These are phyloP conservation scores for Mastomys coucha DNA, from an alignment of 2,113 vertebrate species.

Conservation along the genomic window DNA sequence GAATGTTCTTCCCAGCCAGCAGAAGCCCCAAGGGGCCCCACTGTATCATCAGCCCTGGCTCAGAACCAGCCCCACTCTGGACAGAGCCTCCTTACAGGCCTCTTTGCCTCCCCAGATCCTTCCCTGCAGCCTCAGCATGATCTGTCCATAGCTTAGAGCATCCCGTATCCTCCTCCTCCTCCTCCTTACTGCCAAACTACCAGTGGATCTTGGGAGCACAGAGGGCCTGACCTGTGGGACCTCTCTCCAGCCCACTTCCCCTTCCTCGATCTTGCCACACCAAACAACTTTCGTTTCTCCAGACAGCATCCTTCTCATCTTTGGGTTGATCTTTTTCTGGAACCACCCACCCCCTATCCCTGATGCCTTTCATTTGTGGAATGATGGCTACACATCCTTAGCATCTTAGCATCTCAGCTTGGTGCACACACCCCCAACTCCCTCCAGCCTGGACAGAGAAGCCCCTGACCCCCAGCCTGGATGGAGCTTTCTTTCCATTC, in stretches of 20 bases:
- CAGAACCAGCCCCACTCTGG: not conserved
- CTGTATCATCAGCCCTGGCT: not conserved
- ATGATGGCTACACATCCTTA: too few species aligned
- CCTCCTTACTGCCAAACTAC: not conserved
- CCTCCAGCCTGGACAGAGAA: not conserved
- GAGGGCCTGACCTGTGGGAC: not conserved
- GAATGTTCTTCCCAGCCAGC: not conserved
- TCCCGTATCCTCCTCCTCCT: accelerated
- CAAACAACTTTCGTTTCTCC: not conserved
- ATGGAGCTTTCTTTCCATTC: accelerated
- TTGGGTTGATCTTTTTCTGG: not conserved
- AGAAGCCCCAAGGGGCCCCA: not conserved
- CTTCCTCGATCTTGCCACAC: not conserved
- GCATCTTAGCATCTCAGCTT: not conserved
- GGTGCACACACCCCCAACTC: not conserved
- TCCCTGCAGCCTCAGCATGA: too few species aligned
- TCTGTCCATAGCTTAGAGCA: not conserved
- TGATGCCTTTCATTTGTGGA: not conserved
- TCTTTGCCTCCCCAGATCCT: not conserved
- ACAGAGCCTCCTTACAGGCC: not conserved
- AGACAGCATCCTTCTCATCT: not conserved
- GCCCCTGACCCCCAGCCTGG: too few species aligned
- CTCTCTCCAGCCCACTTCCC: not conserved
- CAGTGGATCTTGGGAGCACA: accelerated
- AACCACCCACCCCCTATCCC: not conserved